Evolutionary conservation across 1,140 invertebrate genomes (phyloP), one percentile per base, ranked within the genome.

Genomic region (Habropoda laboriosa): DNA sequence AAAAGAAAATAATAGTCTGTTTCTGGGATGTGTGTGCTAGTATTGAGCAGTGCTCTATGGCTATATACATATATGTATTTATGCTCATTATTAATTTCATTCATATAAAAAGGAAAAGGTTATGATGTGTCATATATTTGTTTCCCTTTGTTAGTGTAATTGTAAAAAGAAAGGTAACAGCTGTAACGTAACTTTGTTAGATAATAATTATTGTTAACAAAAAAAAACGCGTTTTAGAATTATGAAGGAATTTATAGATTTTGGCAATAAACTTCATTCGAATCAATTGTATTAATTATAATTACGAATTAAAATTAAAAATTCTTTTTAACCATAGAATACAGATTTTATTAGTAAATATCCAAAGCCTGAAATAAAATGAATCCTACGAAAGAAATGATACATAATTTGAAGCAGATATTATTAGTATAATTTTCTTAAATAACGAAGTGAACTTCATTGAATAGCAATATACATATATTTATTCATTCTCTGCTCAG

Each of bases 21-120:
- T 85, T 40, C 60, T 47, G 5, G 70, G 32, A n/a, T 60, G n/a
- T 55, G 24, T 45, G 30, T 21, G 42, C 68, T 80, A 75, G 53
- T 55, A 61, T 64, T 57, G 55, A 73, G 55, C 53, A 79, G 35
- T 67, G 71, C 27, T 63, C 76, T 79, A 79, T 83, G 76, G 71
- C 42, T 58, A 70, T 45, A 61, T 53, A 60, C 81, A 45, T 67
- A 21, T 38, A 53, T 63, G 57, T 84, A 40, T 70, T 60, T 84
- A 79, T 47, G 64, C 60, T 58, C 45, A 81, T 57, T 30, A 47
- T 80, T 71, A 84, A 64, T 55, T 84, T 66, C 74, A 40, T 77
- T 80, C 42, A 38, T 67, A 35, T n/a, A 32, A 72, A 24, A 53
- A 55, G 13, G n/a, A n/a, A 24, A 38, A 12, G 8, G 40, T 47